phyloP scores from a whole-genome alignment of 2,113 vertebrate genomes.

The Terrapene triunguis region DNA sequence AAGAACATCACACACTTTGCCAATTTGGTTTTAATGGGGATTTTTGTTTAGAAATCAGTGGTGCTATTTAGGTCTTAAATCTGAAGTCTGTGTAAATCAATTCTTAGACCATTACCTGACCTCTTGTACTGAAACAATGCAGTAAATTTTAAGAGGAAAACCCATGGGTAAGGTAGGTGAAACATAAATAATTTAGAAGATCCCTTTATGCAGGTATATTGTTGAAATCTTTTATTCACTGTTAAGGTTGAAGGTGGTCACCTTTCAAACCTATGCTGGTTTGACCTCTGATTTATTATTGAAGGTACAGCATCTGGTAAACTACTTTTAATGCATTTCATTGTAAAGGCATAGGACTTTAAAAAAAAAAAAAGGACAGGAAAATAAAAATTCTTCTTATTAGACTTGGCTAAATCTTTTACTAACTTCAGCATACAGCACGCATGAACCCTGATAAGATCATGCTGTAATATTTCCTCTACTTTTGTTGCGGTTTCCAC shows the following conservation, averaged over 20 bases:
- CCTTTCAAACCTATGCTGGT: background rate
- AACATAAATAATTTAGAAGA: background rate
- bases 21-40: background rate
- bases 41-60: background rate
- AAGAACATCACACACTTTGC: background rate
- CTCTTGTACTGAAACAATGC: background rate
- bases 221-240: background rate
- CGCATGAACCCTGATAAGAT: slow-evolving; percentile 65
- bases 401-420: background rate
- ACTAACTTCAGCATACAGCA: background rate
- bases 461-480: slow-evolving; percentile 31
- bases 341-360: slow-evolving; percentile 48
- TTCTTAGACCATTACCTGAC: background rate
- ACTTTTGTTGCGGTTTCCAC: slow-evolving; percentile 41
- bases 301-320: background rate
- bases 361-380: background rate
- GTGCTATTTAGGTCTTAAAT: background rate
- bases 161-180: background rate
- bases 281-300: background rate
- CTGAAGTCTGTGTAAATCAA: background rate
- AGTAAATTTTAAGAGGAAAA: background rate
- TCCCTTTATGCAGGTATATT: background rate
- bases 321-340: slow-evolving; percentile 20
- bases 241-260: background rate
- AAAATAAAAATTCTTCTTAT: slow-evolving; percentile 2